phyloP scores from a whole-genome alignment of 2,888 invertebrate species.

The Dicranocentrus wangi region DNA sequence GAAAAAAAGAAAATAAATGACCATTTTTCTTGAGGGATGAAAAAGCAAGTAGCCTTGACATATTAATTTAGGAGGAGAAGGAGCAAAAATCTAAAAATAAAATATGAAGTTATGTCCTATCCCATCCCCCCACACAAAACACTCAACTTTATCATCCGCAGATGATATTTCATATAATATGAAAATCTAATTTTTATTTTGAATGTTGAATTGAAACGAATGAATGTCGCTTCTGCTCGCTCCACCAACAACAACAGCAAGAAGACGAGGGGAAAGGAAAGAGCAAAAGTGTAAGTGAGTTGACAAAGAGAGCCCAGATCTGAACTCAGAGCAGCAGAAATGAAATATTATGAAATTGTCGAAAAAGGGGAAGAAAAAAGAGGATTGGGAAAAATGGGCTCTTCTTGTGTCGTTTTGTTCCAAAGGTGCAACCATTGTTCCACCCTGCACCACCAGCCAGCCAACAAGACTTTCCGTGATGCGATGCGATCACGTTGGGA shows the following conservation, averaged over 20 bases:
- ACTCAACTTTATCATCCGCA: conserved; percentile 47
- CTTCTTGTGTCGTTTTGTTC: no score
- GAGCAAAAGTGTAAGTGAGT: conserved; percentile 61
- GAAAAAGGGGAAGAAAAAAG: conserved; percentile 48
- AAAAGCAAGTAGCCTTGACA: conserved; percentile 57
- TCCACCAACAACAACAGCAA: neutral
- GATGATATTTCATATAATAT: conserved; percentile 43
- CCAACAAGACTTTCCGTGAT: no score
- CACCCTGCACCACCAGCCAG: no score
- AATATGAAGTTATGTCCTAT: conserved; percentile 38
- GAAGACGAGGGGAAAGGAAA: conserved; percentile 25
- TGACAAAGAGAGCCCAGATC: conserved; percentile 55
- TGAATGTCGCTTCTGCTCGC: conserved; percentile 7
- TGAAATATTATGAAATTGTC: conserved; percentile 59
- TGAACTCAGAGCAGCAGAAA: conserved; percentile 62
- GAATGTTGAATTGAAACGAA: conserved; percentile 39
- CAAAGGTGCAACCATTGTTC: no score
- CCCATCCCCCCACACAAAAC: conserved; percentile 44
- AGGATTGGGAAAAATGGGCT: conserved; percentile 47
- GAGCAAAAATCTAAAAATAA: conserved; percentile 33
- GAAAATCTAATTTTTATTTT: conserved; percentile 51
- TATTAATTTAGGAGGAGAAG: conserved; percentile 54
- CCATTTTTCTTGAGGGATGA: conserved; percentile 49
- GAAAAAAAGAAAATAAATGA: conserved; percentile 31
- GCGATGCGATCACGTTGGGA: neutral